Evolutionary conservation across 2,113 vertebrate species (phyloP).

Genomic region (Oophaga pumilio): DNA sequence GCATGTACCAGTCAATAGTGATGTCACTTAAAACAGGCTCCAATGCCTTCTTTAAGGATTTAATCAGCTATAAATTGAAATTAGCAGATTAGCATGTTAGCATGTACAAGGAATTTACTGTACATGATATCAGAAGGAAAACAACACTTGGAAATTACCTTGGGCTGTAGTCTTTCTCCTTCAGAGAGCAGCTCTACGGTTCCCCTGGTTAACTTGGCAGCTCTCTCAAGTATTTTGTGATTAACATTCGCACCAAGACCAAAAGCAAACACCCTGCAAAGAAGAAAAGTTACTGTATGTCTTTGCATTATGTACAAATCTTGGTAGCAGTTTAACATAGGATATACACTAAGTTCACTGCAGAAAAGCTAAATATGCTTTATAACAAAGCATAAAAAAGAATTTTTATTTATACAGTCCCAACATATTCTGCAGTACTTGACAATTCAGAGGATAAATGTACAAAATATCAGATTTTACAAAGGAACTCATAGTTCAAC

Average conservation of each 20-base stretch:
- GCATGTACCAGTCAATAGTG: slow-evolving; percentile 96
- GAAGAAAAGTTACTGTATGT: background rate
- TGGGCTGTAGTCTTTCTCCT: slow-evolving; percentile 88
- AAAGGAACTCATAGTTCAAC: no score
- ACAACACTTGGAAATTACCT: slow-evolving; percentile 72
- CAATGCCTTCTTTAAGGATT: slow-evolving; percentile 91
- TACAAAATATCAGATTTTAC: no score
- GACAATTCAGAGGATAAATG: no score
- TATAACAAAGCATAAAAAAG: background rate
- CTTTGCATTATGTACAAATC: background rate
- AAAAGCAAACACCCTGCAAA: slow-evolving; percentile 82
- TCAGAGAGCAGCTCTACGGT: slow-evolving; percentile 78
- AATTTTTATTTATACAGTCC: no score
- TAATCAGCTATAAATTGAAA: slow-evolving; percentile 79
- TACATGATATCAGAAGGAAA: background rate
- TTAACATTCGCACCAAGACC: slow-evolving; percentile 79
- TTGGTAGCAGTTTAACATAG: background rate
- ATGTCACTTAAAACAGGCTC: slow-evolving; percentile 92
- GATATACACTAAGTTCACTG: background rate
- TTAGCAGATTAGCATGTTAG: background rate
- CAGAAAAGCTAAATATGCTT: background rate
- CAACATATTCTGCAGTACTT: no score
- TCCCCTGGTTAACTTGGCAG: slow-evolving; percentile 88
- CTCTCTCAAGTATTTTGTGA: slow-evolving; percentile 78
- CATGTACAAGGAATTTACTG: background rate